These are phyloP conservation scores for Troides oblongomaculatus DNA, from an alignment of 2,888 invertebrate species.

Conservation along the genomic window DNA sequence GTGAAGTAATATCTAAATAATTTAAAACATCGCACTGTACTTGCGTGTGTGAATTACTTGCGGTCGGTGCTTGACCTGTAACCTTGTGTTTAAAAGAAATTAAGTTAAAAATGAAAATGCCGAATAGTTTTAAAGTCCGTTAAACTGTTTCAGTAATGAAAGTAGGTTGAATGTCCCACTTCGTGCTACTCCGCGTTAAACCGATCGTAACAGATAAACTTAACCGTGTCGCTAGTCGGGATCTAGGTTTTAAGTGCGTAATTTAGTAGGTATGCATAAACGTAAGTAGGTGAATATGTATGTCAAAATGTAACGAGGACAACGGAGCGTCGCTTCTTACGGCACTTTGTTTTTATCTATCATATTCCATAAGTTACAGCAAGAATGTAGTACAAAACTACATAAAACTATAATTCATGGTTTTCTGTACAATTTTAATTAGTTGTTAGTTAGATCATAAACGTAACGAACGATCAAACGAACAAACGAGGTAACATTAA, in stretches of 20 bases:
- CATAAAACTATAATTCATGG: neutral
- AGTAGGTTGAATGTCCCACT: constrained; percentile 25
- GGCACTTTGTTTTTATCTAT: constrained; percentile 42
- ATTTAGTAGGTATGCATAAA: constrained; percentile 58
- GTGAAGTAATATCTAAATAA: constrained; percentile 1
- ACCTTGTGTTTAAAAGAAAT: constrained; percentile 22
- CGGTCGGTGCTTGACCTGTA: constrained; percentile 18
- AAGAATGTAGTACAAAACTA: neutral
- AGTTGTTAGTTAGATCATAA: no score
- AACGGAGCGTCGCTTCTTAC: constrained; percentile 37
- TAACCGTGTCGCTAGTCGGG: constrained; percentile 64
- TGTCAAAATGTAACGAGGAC: constrained; percentile 61
- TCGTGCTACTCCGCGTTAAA: constrained; percentile 30
- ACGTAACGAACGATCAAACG: no score
- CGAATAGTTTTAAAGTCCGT: constrained; percentile 17
- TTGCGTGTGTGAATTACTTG: constrained; percentile 5
- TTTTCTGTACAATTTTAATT: neutral
- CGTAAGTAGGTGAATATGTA: constrained; percentile 48
- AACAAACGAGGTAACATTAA: no score
- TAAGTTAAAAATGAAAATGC: constrained; percentile 12
- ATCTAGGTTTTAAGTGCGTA: constrained; percentile 71
- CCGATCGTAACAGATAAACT: constrained; percentile 56
- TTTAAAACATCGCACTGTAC: neutral
- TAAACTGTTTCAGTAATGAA: constrained; percentile 20
- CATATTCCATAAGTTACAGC: constrained; percentile 27